Evolutionary conservation across 2,113 vertebrate species (phyloP).

Genomic region (Crotalus viridis): DNA sequence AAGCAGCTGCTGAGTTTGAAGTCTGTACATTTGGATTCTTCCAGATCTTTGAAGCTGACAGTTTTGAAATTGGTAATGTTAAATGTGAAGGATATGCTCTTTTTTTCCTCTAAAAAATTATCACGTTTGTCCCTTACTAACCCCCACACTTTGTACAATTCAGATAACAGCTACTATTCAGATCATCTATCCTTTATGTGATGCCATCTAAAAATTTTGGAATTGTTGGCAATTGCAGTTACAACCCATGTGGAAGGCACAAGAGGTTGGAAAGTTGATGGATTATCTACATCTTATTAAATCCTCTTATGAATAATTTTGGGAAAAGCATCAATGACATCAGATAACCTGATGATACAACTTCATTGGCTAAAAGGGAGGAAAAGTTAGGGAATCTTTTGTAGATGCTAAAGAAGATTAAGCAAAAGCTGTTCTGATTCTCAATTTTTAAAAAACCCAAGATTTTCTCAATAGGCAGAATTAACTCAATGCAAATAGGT

Average conservation of each 20-base stretch:
- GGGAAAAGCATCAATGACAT: background rate
- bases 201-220: background rate
- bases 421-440: background rate
- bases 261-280: background rate
- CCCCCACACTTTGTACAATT: background rate
- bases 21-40: background rate
- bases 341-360: background rate
- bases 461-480: background rate
- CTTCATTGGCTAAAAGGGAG: background rate
- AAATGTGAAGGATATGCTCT: background rate
- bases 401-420: background rate
- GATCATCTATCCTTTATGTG: background rate
- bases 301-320: background rate
- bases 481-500: background rate
- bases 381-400: background rate
- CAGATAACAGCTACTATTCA: background rate
- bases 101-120: background rate
- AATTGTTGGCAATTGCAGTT: background rate
- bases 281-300: background rate
- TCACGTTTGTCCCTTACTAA: background rate
- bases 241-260: background rate
- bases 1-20: background rate
- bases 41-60: background rate
- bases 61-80: background rate
- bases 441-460: background rate